Base-by-base conservation (phyloP, 2,888 invertebrate species). In the Teleogryllus oceanicus region DNA sequence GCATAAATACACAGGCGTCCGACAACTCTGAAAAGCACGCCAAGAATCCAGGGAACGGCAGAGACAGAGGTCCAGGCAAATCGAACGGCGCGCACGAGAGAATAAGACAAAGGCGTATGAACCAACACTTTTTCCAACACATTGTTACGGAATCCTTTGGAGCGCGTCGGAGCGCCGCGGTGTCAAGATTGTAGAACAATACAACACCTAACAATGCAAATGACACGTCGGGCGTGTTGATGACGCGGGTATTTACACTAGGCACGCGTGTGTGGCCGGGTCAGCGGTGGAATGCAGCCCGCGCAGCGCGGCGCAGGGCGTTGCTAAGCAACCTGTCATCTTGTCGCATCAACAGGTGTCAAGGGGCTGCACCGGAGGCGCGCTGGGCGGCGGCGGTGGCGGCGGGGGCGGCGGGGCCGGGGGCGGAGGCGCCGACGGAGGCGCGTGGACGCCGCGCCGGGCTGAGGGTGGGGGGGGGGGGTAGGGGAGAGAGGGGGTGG, bases 161-260 rank as follows among this genome's bases (percentile, higher is more conserved):
- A 62, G 62, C 13, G 37, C 37, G 37, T 37, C 37, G 37, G 37
- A 37, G 37, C 37, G 37, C 37, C 37, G 37, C 37, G 37, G 37
- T 37, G 37, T 37, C 37, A 37, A 37, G 37, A 37, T 37, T 37
- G 62, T 62, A 62, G 62, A 62, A 62, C 62, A 62, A 62, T 62
- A 62, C 62, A 62, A n/a, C 13, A 13, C 62, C 62, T 62, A 62
- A 62, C 62, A 62, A 62, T 62, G 62, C 62, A 62, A 62, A 62
- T 62, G 62, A n/a, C 62, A 62, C 62, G 62, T 62, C 62, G 62
- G 62, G 62, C n/a, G 62, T n/a, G 62, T 62, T 62, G 62, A 62
- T 62, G 62, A 62, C 16, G 62, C 62, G 62, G 62, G 62, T 62
- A 62, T 62, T 62, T 62, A 62, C 62, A 62, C 62, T 62, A 62